Percentiles rank a stretch among this genome's conserved stretches.
Conservation (phyloP, 2,888 invertebrate genomes). For the Mamestra brassicae region DNA sequence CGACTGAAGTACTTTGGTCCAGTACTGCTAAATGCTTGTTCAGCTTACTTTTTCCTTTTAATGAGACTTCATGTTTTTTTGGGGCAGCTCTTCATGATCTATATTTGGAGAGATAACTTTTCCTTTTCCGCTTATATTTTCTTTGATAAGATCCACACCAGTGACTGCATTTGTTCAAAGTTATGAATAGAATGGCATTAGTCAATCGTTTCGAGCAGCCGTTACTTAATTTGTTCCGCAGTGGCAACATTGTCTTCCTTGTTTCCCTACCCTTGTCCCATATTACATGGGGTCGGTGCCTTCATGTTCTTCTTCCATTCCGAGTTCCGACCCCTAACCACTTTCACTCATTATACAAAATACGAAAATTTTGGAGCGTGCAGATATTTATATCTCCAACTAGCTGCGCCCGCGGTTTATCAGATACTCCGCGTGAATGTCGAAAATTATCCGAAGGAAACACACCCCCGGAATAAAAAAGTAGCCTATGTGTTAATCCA, state of each 20-base stretch:
- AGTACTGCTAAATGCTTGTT: conserved; percentile 22
- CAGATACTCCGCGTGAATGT: too few species aligned
- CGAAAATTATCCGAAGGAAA: too few species aligned
- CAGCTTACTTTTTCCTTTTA: background rate
- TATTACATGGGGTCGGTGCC: background rate
- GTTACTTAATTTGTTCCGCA: background rate
- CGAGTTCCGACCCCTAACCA: background rate
- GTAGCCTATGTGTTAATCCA: too few species aligned
- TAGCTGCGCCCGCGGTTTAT: too few species aligned
- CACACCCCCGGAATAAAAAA: too few species aligned
- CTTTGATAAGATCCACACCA: background rate
- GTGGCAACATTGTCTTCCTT: background rate
- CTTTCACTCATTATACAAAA: too few species aligned
- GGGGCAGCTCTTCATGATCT: too few species aligned
- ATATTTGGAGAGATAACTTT: too few species aligned
- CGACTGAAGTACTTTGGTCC: background rate
- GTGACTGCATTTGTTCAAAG: background rate
- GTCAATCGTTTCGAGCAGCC: background rate
- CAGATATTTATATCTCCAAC: background rate
- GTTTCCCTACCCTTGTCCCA: background rate
- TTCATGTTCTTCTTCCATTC: background rate
- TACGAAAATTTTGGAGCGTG: background rate
- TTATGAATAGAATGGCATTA: background rate
- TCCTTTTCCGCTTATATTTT: too few species aligned
- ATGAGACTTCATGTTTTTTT: background rate